Conservation (phyloP, 1,140 invertebrate species). For the Paralvinella palmiformis region DNA sequence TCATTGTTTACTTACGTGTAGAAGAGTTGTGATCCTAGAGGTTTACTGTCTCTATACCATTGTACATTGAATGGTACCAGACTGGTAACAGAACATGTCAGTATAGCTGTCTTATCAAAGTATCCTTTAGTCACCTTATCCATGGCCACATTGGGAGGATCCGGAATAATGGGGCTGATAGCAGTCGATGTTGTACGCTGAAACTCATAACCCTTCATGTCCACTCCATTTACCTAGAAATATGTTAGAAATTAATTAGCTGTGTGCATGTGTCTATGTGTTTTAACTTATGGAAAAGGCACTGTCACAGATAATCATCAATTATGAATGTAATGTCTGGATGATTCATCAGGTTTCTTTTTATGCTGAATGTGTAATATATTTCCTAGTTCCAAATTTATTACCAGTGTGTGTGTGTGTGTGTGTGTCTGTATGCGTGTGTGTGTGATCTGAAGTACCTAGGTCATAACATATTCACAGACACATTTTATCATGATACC, state of each 20-base stretch:
- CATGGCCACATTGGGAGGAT: constrained; percentile 38
- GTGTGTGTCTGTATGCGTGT: too few relatives aligned
- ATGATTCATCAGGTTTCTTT: too few relatives aligned
- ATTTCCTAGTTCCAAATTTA: too few relatives aligned
- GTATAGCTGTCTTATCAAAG: constrained; percentile 35
- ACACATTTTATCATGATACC: constrained; percentile 2
- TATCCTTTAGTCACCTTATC: constrained; percentile 37
- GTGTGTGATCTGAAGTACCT: too few relatives aligned
- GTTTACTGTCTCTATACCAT: constrained; percentile 50
- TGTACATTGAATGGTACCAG: constrained; percentile 54
- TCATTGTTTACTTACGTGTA: constrained; percentile 29
- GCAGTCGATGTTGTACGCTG: constrained; percentile 43
- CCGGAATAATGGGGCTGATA: constrained; percentile 35
- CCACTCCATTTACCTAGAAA: constrained; percentile 39
- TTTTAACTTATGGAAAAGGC: too few relatives aligned
- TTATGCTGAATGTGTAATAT: too few relatives aligned
- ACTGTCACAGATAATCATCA: too few relatives aligned
- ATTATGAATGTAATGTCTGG: too few relatives aligned
- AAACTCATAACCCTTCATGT: constrained; percentile 36
- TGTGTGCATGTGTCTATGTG: neutral
- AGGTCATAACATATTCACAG: too few relatives aligned
- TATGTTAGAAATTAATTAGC: neutral
- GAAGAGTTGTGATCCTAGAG: constrained; percentile 35
- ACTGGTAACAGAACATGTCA: constrained; percentile 55
- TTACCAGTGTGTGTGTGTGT: too few relatives aligned